These are phyloP conservation scores for Kryptolebias ocellatus DNA, from an alignment of 2,797 vertebrate species.

Conservation along the genomic window DNA sequence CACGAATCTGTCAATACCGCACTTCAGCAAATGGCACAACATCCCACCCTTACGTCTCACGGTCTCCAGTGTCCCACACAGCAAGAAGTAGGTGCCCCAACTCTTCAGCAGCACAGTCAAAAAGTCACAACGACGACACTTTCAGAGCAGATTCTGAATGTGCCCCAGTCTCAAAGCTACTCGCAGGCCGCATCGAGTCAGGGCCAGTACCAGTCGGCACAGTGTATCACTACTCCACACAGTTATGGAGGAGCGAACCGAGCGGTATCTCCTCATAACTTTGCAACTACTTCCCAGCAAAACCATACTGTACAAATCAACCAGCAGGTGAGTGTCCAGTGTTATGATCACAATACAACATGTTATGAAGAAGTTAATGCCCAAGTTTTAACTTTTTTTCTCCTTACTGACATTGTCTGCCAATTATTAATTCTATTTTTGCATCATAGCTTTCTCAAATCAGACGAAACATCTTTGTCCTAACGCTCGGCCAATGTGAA, in stretches of 20 bases:
- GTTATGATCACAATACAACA: background rate
- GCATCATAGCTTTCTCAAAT: constrained; percentile 58
- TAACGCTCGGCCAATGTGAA: no score
- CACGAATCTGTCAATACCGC: constrained; percentile 51
- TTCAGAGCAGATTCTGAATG: constrained; percentile 49
- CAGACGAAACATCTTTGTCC: constrained; percentile 57
- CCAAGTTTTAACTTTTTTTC: constrained; percentile 37
- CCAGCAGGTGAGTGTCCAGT: constrained; percentile 58
- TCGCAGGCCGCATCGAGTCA: constrained; percentile 57
- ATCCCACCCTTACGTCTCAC: constrained; percentile 36
- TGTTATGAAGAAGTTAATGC: constrained; percentile 3
- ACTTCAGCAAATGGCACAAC: constrained; percentile 55
- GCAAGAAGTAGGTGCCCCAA: constrained; percentile 41
- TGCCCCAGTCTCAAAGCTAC: constrained; percentile 55
- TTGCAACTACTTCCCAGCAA: constrained; percentile 43
- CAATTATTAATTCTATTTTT: constrained; percentile 55
- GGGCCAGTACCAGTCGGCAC: constrained; percentile 59
- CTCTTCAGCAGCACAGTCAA: constrained; percentile 56
- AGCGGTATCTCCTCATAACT: constrained; percentile 31
- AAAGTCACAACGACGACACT: constrained; percentile 22
- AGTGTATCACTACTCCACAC: constrained; percentile 54
- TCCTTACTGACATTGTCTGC: constrained; percentile 16
- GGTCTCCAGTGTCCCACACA: constrained; percentile 49
- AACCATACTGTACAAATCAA: constrained; percentile 44
- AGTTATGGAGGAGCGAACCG: constrained; percentile 42